Conservation (phyloP, 2,888 invertebrate genomes). For the Volucella inflata region DNA sequence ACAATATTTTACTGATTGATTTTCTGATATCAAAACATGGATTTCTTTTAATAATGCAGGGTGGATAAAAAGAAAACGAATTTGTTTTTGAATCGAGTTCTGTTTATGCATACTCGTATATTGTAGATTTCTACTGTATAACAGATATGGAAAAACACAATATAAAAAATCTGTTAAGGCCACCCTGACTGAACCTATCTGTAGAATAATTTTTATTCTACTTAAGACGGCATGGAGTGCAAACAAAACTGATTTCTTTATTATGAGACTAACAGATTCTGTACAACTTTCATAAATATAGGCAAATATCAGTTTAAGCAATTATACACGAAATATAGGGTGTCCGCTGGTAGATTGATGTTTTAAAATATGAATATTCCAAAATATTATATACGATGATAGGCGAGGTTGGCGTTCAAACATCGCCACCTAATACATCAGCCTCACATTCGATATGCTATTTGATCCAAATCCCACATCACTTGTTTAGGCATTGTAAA, state of each 20-base stretch:
- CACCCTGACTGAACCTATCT: background rate
- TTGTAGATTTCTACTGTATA: too few relatives aligned
- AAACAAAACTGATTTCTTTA: background rate
- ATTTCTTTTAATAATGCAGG: constrained; percentile 14
- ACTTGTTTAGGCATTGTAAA: too few relatives aligned
- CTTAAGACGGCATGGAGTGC: background rate
- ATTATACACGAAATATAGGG: too few relatives aligned
- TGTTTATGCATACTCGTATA: background rate
- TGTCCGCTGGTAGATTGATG: too few relatives aligned
- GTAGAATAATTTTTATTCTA: background rate
- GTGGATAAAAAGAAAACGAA: background rate
- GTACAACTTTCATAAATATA: constrained; percentile 53
- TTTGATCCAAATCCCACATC: too few relatives aligned
- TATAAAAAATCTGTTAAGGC: too few relatives aligned
- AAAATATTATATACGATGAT: too few relatives aligned
- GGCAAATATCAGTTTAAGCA: too few relatives aligned
- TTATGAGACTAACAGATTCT: constrained; percentile 36
- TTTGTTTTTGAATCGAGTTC: background rate
- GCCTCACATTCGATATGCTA: too few relatives aligned
- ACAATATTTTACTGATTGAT: constrained; percentile 32
- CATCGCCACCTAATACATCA: too few relatives aligned
- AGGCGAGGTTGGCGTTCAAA: too few relatives aligned
- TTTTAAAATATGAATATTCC: too few relatives aligned
- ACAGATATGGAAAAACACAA: background rate
- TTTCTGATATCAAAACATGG: constrained; percentile 24